These are phyloP conservation scores for Ephialtes manifestator DNA, from an alignment of 2,888 invertebrate genomes.

Conservation along the genomic window DNA sequence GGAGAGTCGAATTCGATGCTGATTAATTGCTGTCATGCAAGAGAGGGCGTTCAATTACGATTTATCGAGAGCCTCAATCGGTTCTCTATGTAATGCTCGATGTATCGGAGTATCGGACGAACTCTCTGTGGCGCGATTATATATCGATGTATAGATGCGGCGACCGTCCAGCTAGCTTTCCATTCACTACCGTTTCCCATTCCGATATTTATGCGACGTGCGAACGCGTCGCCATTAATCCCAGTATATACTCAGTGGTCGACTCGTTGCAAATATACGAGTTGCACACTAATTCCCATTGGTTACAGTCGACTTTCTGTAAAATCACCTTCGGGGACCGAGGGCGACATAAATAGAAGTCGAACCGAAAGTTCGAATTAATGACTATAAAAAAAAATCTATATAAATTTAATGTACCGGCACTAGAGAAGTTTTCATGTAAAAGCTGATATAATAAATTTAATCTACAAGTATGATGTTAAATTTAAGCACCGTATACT, in stretches of 20 bases:
- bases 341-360: background rate
- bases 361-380: background rate
- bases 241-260: conserved; percentile 44
- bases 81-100: conserved; percentile 55
- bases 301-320: conserved; percentile 23
- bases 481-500: too few species aligned
- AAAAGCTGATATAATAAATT: too few species aligned
- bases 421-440: too few species aligned
- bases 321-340: background rate
- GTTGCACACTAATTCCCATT: conserved; percentile 12
- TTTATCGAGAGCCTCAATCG: conserved; percentile 64
- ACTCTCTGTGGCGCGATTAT: conserved; percentile 66
- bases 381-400: too few species aligned
- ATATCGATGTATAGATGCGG: conserved; percentile 50
- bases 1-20: conserved; percentile 49
- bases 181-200: conserved; percentile 38
- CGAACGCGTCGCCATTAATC: conserved; percentile 59
- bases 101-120: conserved; percentile 56
- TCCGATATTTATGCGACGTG: conserved; percentile 61
- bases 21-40: conserved; percentile 57
- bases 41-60: conserved; percentile 63
- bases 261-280: conserved; percentile 32
- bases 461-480: too few species aligned
- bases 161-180: conserved; percentile 1
- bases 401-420: too few species aligned